phyloP scores from a whole-genome alignment of 64 coral and sea anemone genomes.

The Montipora efflorescens region DNA sequence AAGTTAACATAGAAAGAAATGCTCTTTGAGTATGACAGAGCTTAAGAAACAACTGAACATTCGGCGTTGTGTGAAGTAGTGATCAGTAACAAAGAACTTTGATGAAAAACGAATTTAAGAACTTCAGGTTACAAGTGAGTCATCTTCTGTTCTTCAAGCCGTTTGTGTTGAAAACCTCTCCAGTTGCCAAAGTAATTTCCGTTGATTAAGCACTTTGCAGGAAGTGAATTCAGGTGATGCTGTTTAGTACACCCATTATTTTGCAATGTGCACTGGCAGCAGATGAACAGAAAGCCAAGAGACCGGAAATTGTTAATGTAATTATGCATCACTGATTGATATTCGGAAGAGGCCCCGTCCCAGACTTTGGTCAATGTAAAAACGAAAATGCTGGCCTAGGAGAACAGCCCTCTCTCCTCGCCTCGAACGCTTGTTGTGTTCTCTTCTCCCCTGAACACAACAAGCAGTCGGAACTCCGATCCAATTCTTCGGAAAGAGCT shows the following conservation, averaged over 20 bases:
- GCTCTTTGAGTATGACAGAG: not conserved
- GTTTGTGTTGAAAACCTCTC: not conserved
- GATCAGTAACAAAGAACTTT: conserved; percentile 3
- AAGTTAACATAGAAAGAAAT: not conserved
- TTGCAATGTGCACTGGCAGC: not conserved
- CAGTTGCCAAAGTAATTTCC: not conserved
- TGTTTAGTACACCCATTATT: not conserved
- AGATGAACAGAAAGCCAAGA: not conserved
- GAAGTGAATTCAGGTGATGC: not conserved
- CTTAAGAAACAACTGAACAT: not conserved
- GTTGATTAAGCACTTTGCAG: not conserved
- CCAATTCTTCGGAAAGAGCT: too few relatives aligned
- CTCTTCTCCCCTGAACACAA: too few relatives aligned
- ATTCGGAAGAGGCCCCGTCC: not conserved
- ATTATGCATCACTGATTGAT: not conserved
- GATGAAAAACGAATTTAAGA: too few relatives aligned
- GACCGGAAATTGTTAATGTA: not conserved
- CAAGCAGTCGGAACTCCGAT: too few relatives aligned
- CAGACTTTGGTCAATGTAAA: too few relatives aligned
- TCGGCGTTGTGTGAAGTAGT: conserved; percentile 4
- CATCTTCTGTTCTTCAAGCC: conserved; percentile 2
- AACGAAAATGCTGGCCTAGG: too few relatives aligned
- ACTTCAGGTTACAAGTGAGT: not conserved
- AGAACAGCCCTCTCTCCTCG: too few relatives aligned
- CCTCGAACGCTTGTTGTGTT: too few relatives aligned